These are phyloP conservation scores for Gallinago media DNA, from an alignment of 2,113 vertebrate species.

Conservation along the genomic window DNA sequence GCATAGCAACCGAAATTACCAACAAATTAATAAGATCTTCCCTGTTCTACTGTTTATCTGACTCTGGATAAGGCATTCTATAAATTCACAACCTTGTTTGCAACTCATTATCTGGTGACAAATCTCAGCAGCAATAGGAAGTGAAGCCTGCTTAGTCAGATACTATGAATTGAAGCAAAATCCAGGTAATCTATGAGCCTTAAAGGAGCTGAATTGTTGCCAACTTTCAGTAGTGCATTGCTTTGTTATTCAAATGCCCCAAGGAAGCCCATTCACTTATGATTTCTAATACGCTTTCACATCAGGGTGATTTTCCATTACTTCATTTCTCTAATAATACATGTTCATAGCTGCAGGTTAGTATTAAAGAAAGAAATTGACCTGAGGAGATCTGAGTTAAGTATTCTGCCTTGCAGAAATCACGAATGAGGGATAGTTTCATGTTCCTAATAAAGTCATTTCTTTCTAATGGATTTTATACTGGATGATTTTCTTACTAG, in stretches of 20 bases:
- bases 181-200: neutral
- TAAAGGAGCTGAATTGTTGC: constrained; percentile 1
- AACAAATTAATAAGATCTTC: neutral
- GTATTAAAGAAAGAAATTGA: constrained; percentile 43
- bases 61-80: neutral
- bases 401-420: neutral
- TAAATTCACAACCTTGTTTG: neutral
- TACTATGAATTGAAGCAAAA: neutral
- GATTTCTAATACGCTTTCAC: constrained; percentile 54
- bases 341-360: constrained; percentile 41
- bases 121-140: neutral
- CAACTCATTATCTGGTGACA: neutral
- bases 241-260: constrained; percentile 35
- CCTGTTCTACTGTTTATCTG: neutral
- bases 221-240: neutral
- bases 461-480: constrained; percentile 41
- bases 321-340: constrained; percentile 52
- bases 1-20: neutral
- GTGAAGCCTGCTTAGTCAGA: neutral
- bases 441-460: constrained; percentile 32
- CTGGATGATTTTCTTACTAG: constrained; percentile 3
- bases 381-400: constrained; percentile 23
- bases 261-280: constrained; percentile 15
- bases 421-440: neutral
- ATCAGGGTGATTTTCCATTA: constrained; percentile 62